These are phyloP conservation scores for Patella depressa DNA, from an alignment of 2,888 invertebrate species.

Conservation along the genomic window DNA sequence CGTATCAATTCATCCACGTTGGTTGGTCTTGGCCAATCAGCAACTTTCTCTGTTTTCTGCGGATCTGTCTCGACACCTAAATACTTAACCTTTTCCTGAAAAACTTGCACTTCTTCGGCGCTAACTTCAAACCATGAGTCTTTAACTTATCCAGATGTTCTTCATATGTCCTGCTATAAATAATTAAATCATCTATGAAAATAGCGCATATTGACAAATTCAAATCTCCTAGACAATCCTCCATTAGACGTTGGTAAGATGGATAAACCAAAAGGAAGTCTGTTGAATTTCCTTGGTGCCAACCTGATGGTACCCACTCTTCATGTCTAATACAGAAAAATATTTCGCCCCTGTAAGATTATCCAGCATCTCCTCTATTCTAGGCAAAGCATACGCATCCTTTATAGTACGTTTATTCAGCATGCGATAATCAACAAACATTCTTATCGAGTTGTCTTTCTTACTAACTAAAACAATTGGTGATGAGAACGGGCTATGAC, in stretches of 20 bases:
- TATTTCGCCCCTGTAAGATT: too few relatives aligned
- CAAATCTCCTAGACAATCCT: slow-evolving; percentile 13
- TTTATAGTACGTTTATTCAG: slow-evolving; percentile 11
- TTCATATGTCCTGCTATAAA: slow-evolving; percentile 11
- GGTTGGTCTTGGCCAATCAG: slow-evolving; percentile 26
- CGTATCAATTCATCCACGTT: slow-evolving; percentile 25
- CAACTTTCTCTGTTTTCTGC: slow-evolving; percentile 22
- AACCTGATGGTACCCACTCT: too few relatives aligned
- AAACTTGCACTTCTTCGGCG: background rate
- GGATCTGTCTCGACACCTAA: slow-evolving; percentile 28
- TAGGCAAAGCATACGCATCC: background rate
- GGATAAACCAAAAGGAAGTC: slow-evolving; percentile 30
- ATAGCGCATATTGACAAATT: too few relatives aligned
- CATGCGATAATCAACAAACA: slow-evolving; percentile 26
- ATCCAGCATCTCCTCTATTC: background rate
- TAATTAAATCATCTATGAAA: too few relatives aligned
- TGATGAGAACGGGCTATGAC: slow-evolving; percentile 20
- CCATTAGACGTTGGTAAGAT: too few relatives aligned
- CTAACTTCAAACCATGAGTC: slow-evolving; percentile 17
- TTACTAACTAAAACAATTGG: slow-evolving; percentile 22
- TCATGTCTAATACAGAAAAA: too few relatives aligned
- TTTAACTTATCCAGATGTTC: slow-evolving; percentile 17
- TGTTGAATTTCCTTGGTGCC: slow-evolving; percentile 1
- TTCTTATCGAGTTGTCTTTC: slow-evolving; percentile 19
- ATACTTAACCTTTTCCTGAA: slow-evolving; percentile 10